Evolutionary conservation across 2,797 vertebrate species (phyloP).

Genomic region (Spatula clypeata): DNA sequence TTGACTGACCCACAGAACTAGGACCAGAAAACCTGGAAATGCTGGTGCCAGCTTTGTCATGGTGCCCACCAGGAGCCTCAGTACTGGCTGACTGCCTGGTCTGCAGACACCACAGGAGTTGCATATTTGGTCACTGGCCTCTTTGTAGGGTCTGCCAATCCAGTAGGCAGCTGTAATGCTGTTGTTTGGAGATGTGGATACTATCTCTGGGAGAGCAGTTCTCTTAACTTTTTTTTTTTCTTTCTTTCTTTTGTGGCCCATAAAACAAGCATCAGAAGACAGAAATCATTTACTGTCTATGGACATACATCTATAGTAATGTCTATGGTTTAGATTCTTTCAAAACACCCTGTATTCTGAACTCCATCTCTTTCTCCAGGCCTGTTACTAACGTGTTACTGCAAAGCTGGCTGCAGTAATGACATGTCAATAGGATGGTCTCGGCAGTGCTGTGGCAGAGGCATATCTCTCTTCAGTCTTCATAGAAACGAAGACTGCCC

Average conservation of each 20-base stretch:
- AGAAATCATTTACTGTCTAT: neutral
- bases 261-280: neutral
- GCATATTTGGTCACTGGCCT: neutral
- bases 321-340: neutral
- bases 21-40: neutral
- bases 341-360: neutral
- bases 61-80: neutral
- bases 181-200: neutral
- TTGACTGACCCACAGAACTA: neutral
- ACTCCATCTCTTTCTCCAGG: neutral
- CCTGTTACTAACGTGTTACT: neutral
- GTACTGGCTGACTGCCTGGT: neutral
- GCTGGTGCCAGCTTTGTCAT: neutral
- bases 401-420: neutral
- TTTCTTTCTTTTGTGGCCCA: neutral
- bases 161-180: neutral
- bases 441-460: neutral
- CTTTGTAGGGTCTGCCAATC: neutral
- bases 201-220: neutral
- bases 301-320: neutral
- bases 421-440: neutral
- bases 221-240: neutral
- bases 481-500: neutral
- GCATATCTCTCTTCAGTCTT: neutral
- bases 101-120: fast-evolving